Percentiles rank a stretch among this genome's conserved stretches.
Evolutionary conservation across 2,797 vertebrate species (phyloP).

Genomic region (Alca torda): DNA sequence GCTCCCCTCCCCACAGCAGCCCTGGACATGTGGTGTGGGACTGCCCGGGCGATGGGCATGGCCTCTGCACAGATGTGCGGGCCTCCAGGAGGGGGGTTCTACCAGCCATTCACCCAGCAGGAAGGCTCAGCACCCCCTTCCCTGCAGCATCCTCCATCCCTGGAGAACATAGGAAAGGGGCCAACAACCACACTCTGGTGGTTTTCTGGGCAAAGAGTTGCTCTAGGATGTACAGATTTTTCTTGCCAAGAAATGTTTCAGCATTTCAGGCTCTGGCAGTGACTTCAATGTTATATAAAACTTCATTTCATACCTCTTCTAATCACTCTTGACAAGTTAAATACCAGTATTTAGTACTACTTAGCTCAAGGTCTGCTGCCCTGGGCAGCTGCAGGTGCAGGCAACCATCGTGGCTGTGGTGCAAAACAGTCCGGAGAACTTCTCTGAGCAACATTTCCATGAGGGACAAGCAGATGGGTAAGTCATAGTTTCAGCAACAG

Average conservation of each 20-base stretch:
- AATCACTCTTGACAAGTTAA: neutral
- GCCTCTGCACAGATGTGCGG: neutral
- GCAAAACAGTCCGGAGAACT: neutral
- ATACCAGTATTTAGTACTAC: neutral
- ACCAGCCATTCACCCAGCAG: fast-evolving
- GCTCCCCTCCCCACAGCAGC: fast-evolving
- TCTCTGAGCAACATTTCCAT: neutral
- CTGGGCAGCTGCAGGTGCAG: neutral
- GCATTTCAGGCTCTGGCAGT: neutral
- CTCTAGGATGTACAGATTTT: neutral
- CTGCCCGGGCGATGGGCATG: neutral
- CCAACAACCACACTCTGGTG: neutral
- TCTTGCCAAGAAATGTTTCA: neutral
- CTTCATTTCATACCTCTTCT: neutral
- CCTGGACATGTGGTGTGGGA: fast-evolving
- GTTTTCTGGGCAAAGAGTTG: neutral
- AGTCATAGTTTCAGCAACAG: neutral
- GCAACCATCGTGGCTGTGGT: neutral
- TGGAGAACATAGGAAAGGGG: neutral
- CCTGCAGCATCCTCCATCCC: neutral
- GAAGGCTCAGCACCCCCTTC: fast-evolving
- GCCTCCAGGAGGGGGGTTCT: neutral
- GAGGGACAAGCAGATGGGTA: neutral
- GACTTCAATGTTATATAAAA: neutral
- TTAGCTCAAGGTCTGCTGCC: neutral